These are phyloP conservation scores for Hydrozoanthus gracilis DNA, from an alignment of 92 coral and sea anemone species.

Conservation along the genomic window DNA sequence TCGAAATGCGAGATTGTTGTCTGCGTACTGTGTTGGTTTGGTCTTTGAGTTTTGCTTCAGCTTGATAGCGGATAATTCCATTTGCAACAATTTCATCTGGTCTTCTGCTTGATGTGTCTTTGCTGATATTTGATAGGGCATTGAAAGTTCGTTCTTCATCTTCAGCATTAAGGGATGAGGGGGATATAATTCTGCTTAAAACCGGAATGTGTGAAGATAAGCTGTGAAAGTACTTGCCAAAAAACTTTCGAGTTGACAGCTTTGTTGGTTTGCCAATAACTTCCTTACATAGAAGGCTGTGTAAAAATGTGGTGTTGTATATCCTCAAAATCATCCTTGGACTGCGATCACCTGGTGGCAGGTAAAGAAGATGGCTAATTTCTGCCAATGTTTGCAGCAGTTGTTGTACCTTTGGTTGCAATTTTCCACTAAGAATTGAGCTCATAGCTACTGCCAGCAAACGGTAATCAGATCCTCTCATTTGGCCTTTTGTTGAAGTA, in stretches of 20 bases:
- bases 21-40: conserved; percentile 6
- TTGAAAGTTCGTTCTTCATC: conserved; percentile 49
- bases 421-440: not conserved
- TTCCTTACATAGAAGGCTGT: conserved; percentile 16
- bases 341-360: not conserved
- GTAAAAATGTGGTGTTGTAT: conserved; percentile 42
- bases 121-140: conserved; percentile 29
- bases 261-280: conserved; percentile 39
- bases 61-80: conserved; percentile 38
- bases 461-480: conserved; percentile 11
- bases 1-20: conserved; percentile 46
- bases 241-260: conserved; percentile 29
- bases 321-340: conserved; percentile 38
- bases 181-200: conserved; percentile 24
- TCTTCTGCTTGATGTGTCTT: conserved; percentile 36
- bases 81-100: conserved; percentile 47
- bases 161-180: conserved; percentile 27
- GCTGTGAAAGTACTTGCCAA: conserved; percentile 27
- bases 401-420: conserved; percentile 30
- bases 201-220: not conserved
- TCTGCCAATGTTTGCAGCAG: conserved; percentile 28
- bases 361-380: conserved; percentile 34
- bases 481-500: not conserved
- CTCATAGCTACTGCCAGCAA: not conserved
- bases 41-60: conserved; percentile 37